These are phyloP conservation scores for Panagrolaimus sp. DNA, from an alignment of 1,140 invertebrate species.

Conservation along the genomic window DNA sequence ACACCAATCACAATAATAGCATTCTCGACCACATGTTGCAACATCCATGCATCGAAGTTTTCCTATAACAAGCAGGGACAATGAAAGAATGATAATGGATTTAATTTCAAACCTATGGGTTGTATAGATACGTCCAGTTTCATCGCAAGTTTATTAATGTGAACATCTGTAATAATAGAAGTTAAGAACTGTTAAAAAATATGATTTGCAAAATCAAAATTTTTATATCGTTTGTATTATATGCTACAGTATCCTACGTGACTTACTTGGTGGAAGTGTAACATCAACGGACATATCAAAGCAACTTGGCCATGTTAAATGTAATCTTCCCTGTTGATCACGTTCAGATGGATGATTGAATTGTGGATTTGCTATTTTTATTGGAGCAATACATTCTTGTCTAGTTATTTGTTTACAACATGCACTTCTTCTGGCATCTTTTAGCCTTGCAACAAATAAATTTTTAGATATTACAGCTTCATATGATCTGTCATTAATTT, in stretches of 20 bases:
- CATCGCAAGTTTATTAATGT: conserved; percentile 56
- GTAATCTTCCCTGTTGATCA: conserved; percentile 46
- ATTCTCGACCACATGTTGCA: conserved; percentile 54
- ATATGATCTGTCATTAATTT: conserved; percentile 47
- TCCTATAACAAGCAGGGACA: too few species aligned
- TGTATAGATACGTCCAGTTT: conserved; percentile 50
- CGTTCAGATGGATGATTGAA: conserved; percentile 53
- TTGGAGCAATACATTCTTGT: conserved; percentile 46
- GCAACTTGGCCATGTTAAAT: conserved; percentile 54
- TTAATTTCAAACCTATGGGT: too few species aligned
- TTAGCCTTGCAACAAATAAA: conserved; percentile 53
- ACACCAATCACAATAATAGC: conserved; percentile 58
- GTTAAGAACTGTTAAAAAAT: too few species aligned
- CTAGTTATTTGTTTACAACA: conserved; percentile 54
- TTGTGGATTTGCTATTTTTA: conserved; percentile 48
- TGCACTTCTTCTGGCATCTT: conserved; percentile 48
- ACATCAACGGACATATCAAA: conserved; percentile 58
- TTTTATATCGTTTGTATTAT: too few species aligned
- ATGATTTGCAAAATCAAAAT: too few species aligned
- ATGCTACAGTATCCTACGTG: background rate
- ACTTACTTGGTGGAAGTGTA: conserved; percentile 47
- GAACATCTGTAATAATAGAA: conserved; percentile 35
- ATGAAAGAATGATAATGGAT: too few species aligned
- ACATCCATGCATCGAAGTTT: conserved; percentile 58
- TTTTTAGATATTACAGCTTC: conserved; percentile 57